Percentiles rank a stretch among this genome's conserved stretches.
phyloP scores from a whole-genome alignment of 1,140 invertebrate species.

The Reticulitermes speratus region DNA sequence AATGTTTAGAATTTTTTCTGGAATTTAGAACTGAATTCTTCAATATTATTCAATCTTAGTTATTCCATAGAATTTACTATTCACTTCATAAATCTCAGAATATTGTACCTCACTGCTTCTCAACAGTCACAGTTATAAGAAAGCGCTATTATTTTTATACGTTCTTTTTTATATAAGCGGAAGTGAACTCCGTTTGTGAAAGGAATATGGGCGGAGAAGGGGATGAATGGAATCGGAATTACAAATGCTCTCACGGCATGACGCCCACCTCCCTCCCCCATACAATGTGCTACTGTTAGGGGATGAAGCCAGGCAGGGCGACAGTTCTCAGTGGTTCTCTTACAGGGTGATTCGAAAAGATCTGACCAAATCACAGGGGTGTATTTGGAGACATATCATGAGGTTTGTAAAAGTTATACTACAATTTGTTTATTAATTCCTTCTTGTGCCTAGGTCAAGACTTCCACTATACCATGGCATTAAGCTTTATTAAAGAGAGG shows the following conservation, averaged over 20 bases:
- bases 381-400: too few species aligned
- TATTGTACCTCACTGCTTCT: neutral
- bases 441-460: too few species aligned
- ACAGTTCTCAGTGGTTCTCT: neutral
- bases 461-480: too few species aligned
- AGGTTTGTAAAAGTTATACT: too few species aligned
- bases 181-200: conserved; percentile 28
- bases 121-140: neutral
- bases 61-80: neutral
- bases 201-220: neutral
- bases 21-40: too few species aligned
- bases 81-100: neutral
- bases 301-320: neutral
- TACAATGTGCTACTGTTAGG: conserved; percentile 6
- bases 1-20: too few species aligned
- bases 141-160: neutral
- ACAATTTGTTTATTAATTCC: too few species aligned
- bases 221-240: conserved; percentile 34
- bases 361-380: neutral
- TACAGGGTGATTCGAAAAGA: neutral
- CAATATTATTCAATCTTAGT: too few species aligned
- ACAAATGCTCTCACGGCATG: conserved; percentile 27
- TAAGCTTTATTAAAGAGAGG: too few species aligned
- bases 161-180: conserved; percentile 15
- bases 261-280: neutral